phyloP scores from a whole-genome alignment of 2,113 vertebrate genomes.

The Channa maculata region DNA sequence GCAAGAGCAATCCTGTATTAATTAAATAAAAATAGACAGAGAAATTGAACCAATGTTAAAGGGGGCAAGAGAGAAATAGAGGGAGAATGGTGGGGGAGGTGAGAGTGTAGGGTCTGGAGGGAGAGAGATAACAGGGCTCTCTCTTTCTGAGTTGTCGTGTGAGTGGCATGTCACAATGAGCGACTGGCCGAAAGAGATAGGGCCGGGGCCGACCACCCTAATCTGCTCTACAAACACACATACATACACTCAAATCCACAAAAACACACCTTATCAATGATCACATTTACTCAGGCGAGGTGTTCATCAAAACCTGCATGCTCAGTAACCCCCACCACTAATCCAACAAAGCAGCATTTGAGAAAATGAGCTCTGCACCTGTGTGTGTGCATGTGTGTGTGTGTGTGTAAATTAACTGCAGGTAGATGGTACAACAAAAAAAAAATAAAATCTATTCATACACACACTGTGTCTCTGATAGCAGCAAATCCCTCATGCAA shows the following conservation, averaged over 20 bases:
- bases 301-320: constrained; percentile 54
- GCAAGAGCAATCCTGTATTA: constrained; percentile 10
- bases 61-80: neutral
- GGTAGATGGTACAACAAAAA: neutral
- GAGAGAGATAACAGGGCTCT: constrained; percentile 62
- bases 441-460: too few relatives aligned
- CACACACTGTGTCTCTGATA: too few relatives aligned
- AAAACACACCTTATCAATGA: constrained; percentile 58
- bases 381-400: neutral
- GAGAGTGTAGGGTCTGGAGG: constrained; percentile 60
- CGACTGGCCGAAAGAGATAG: constrained; percentile 65
- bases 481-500: neutral
- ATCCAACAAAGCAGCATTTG: constrained; percentile 35
- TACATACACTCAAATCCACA: constrained; percentile 21
- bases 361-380: constrained; percentile 24
- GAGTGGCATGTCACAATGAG: constrained; percentile 57
- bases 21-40: constrained; percentile 9
- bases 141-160: constrained; percentile 53
- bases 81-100: constrained; percentile 7
- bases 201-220: constrained; percentile 45
- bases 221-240: constrained; percentile 62
- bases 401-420: neutral
- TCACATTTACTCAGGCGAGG: constrained; percentile 65
- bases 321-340: constrained; percentile 31
- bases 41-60: neutral